These are phyloP conservation scores for Trogon melanurus DNA, from an alignment of 2,113 vertebrate genomes.

Conservation along the genomic window DNA sequence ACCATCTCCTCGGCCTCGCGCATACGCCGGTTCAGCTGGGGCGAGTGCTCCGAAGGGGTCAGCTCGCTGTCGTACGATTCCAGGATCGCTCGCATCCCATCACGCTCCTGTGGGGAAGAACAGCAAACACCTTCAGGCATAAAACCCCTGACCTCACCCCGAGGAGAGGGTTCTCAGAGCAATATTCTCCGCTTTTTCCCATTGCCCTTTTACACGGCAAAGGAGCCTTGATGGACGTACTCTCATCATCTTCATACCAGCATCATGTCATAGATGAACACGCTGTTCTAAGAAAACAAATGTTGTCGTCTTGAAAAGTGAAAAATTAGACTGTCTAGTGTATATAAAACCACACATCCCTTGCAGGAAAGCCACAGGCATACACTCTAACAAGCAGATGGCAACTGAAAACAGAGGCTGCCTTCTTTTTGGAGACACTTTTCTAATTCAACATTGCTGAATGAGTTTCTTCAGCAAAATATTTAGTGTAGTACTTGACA, in stretches of 20 bases:
- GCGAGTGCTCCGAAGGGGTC: slow-evolving; percentile 83
- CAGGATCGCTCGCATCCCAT: slow-evolving; percentile 92
- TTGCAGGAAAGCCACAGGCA: neutral
- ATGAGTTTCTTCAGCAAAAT: slow-evolving; percentile 23
- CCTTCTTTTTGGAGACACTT: neutral
- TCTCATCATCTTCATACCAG: accelerated
- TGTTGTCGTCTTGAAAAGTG: neutral
- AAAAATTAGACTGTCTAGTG: neutral
- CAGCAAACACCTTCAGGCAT: neutral
- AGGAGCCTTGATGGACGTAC: neutral
- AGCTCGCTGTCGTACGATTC: slow-evolving; percentile 94
- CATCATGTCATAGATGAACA: neutral
- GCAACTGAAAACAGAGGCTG: slow-evolving; percentile 20
- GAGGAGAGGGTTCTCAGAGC: neutral
- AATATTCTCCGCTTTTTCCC: neutral
- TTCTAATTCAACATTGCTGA: slow-evolving; percentile 46
- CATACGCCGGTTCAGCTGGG: slow-evolving; percentile 87
- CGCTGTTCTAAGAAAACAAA: neutral
- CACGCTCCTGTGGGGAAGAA: slow-evolving; percentile 83
- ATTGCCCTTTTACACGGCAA: accelerated
- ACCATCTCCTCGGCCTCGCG: slow-evolving; percentile 89
- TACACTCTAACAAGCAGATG: neutral
- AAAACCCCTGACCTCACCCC: accelerated
- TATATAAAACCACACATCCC: neutral
- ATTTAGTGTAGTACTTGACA: slow-evolving; percentile 12